Conservation (phyloP, 2,888 invertebrate species). For the Tupiocoris notatus region DNA sequence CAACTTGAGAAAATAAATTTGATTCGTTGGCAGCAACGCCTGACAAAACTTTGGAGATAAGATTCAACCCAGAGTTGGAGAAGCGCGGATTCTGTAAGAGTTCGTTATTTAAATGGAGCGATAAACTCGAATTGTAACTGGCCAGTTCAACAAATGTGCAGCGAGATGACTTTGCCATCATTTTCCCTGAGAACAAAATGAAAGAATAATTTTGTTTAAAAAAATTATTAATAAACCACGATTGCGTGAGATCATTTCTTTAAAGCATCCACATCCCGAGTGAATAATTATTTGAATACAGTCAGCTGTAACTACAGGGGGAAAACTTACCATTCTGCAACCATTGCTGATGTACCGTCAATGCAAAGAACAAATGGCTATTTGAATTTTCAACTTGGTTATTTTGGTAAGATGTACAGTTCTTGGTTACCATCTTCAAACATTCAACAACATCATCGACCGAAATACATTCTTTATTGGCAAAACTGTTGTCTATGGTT, state of each 20-base stretch:
- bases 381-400: constrained; percentile 55
- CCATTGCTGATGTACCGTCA: constrained; percentile 74
- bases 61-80: constrained; percentile 22
- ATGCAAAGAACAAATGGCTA: constrained; percentile 68
- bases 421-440: constrained; percentile 65
- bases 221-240: too few species aligned
- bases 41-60: constrained; percentile 37
- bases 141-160: constrained; percentile 72
- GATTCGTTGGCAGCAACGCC: constrained; percentile 2
- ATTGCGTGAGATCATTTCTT: too few species aligned
- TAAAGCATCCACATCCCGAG: too few species aligned
- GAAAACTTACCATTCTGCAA: constrained; percentile 52
- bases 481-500: constrained; percentile 48
- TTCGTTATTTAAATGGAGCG: constrained; percentile 51
- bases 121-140: constrained; percentile 56
- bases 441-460: constrained; percentile 71
- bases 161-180: constrained; percentile 70
- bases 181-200: constrained; percentile 61
- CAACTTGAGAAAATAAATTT: constrained; percentile 19
- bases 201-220: too few species aligned
- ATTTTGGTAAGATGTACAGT: constrained; percentile 53
- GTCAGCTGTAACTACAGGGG: too few species aligned
- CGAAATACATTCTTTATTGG: constrained; percentile 50
- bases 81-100: constrained; percentile 8
- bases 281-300: too few species aligned